Percentiles rank a stretch among this genome's conserved stretches.
Conservation (phyloP, 2,797 vertebrate genomes). For the Siniperca scherzeri region DNA sequence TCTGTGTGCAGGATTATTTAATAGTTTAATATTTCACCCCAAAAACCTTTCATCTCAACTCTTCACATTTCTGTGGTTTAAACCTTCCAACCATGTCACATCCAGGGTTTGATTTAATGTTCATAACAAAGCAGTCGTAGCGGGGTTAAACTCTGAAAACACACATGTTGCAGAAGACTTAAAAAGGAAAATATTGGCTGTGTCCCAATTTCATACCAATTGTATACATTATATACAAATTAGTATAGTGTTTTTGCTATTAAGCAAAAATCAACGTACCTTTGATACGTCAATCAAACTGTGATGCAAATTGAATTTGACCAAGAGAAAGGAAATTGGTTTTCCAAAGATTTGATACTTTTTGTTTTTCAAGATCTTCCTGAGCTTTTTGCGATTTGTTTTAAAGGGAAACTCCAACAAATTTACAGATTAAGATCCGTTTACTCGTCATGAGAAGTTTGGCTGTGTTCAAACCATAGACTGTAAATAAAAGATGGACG, state of each 20-base stretch:
- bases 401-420: not conserved
- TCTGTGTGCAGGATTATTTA: slow-evolving; percentile 18
- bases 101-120: slow-evolving; percentile 3
- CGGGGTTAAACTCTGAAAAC: slow-evolving; percentile 4
- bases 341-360: not conserved
- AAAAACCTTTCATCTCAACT: slow-evolving; percentile 8
- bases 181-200: not conserved
- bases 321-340: too few relatives aligned
- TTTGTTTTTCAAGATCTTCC: not conserved
- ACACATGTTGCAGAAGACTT: not conserved
- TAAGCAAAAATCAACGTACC: not conserved
- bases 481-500: too few relatives aligned
- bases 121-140: not conserved
- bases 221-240: too few relatives aligned
- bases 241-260: too few relatives aligned
- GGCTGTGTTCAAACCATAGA: too few relatives aligned
- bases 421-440: not conserved
- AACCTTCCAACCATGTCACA: not conserved
- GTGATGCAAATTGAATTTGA: not conserved
- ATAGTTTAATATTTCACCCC: slow-evolving; percentile 21
- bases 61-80: not conserved
- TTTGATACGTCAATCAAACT: not conserved
- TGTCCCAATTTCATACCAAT: slow-evolving; percentile 35
- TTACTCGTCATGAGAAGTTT: not conserved
- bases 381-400: not conserved